Evolutionary conservation across 1,140 invertebrate species (phyloP).

Genomic region (Augochlora pura): DNA sequence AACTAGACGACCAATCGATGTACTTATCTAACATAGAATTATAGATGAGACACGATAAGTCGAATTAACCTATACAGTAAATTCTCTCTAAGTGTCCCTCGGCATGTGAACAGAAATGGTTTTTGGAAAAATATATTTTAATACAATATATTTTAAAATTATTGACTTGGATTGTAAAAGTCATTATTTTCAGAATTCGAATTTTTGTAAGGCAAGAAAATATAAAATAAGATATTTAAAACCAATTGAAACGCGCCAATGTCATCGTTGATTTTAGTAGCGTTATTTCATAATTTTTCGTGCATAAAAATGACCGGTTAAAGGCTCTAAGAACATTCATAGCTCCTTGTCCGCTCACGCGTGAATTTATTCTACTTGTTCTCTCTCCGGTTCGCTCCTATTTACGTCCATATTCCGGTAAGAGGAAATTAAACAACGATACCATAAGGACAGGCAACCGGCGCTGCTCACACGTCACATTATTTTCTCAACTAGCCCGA

Average conservation of each 20-base stretch:
- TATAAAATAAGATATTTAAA: neutral
- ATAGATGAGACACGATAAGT: too few relatives aligned
- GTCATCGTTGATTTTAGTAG: neutral
- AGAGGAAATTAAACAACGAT: slow-evolving; percentile 66
- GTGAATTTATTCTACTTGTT: slow-evolving; percentile 61
- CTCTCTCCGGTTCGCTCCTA: slow-evolving; percentile 51
- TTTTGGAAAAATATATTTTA: too few relatives aligned
- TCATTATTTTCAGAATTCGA: too few relatives aligned
- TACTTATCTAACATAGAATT: too few relatives aligned
- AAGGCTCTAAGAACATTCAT: slow-evolving; percentile 3
- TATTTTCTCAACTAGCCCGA: slow-evolving; percentile 55
- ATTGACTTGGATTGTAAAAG: too few relatives aligned
- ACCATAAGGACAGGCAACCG: slow-evolving; percentile 29
- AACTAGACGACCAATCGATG: too few relatives aligned
- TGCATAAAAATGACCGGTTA: neutral
- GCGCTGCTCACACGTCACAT: slow-evolving; percentile 26
- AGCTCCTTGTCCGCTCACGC: slow-evolving; percentile 19
- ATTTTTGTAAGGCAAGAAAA: too few relatives aligned
- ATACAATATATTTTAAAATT: too few relatives aligned
- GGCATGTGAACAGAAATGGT: too few relatives aligned
- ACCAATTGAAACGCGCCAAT: neutral
- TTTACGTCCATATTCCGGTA: slow-evolving; percentile 57
- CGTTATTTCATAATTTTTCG: slow-evolving; percentile 7
- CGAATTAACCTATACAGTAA: too few relatives aligned
- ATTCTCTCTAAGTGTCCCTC: too few relatives aligned